Percentiles rank a stretch among this genome's conserved stretches.
These are phyloP conservation scores for Tetragonisca angustula DNA, from an alignment of 2,888 invertebrate species.

Conservation along the genomic window DNA sequence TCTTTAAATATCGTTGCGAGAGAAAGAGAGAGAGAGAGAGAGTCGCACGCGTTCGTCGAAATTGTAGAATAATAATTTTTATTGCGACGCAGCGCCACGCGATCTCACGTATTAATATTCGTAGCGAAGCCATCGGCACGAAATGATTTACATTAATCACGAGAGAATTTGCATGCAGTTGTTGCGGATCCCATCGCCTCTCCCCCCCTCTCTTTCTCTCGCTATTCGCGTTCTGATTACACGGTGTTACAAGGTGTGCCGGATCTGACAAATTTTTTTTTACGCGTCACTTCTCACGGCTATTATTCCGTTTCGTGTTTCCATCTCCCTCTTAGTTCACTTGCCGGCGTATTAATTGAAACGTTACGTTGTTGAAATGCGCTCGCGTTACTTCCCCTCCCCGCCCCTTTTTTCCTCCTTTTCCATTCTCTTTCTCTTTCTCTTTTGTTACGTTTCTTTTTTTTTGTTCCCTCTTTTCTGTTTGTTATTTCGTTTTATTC, in stretches of 20 bases:
- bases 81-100: background rate
- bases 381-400: background rate
- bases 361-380: constrained; percentile 10
- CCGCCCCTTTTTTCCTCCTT: background rate
- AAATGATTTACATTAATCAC: constrained; percentile 27
- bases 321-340: background rate
- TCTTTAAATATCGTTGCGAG: background rate
- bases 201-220: too few relatives aligned
- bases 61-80: constrained; percentile 2
- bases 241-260: background rate
- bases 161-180: constrained; percentile 7
- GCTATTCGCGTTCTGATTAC: constrained; percentile 4
- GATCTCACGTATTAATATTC: background rate
- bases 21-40: too few relatives aligned
- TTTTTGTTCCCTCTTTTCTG: background rate
- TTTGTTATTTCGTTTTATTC: background rate
- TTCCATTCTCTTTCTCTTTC: background rate
- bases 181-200: background rate
- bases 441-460: background rate
- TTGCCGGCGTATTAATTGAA: constrained; percentile 21
- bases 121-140: background rate
- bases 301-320: constrained; percentile 24
- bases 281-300: constrained; percentile 1
- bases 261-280: constrained; percentile 27
- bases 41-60: background rate